Evolutionary conservation across 2,888 invertebrate species (phyloP), one percentile per base, ranked within the genome.

Genomic region (Epinotia bilunana): DNA sequence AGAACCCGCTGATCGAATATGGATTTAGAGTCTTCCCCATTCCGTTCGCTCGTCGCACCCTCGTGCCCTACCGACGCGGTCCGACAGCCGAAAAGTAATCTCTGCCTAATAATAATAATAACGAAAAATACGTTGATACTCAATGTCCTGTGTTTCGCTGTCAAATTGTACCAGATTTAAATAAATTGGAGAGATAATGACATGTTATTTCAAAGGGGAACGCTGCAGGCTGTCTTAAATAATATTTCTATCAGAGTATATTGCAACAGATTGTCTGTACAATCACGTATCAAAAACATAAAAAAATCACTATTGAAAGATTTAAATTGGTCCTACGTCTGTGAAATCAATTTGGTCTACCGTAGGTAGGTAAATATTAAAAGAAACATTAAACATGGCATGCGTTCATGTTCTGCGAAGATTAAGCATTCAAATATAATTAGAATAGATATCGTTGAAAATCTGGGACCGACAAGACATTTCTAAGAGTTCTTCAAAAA

Each of bases 1-100:
- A 92, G 90, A 91, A 89, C 88, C 90, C 87, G 82, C 88, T 92
- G 93, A 93, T 94, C 92, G 93, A 93, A 94, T 93, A 93, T 93
- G 92, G 93, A 94, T 93, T 92, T 91, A 90, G 88, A 91, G 88
- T 88, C 88, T 86, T 89, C 89, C 90, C 90, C 86, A 88, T 88
- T 88, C 82, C 89, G 87, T 86, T 83, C 88, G 87, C 87, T 84
- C 82, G 81, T 86, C 87, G 86, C 90, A 88, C 89, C 90, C 90
- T 87, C 87, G 81, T 84, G 86, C 86, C 87, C 87, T 84, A 83
- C 83, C 87, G 84, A 89, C 88, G 88, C 86, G 88, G 88, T 93
- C 85, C 91, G 93, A 93, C 93, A 93, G 85, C 89, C 90, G 91
- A 90, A 90, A 91, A 91, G 91, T 92, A 91, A 92, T 92, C 88